Base-by-base conservation (phyloP, 2,888 invertebrate species). In the Calameuta filiformis region DNA sequence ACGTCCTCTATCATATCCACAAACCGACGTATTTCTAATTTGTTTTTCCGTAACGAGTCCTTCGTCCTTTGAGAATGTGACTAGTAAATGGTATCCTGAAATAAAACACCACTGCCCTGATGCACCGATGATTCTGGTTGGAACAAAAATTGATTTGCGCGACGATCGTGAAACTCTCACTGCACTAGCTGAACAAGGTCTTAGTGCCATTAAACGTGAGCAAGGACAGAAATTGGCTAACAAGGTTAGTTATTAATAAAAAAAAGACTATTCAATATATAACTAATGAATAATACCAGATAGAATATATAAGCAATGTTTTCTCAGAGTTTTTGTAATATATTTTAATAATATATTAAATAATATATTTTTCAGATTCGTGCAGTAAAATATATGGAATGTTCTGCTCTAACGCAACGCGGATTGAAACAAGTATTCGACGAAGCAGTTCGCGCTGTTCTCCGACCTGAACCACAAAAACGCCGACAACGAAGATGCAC, bases 101-200 rank as follows among this genome's bases (percentile, higher is more conserved):
- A 98, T 99, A 88, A 98, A 99, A 93, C 99, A 99, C 93, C 99
- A 99, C 92, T 99, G 99, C 94, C 99, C 99, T 82, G 99, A 99
- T 93, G 98, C 99, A 84, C 99, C 99, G 81, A 98, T 99, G 92
- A 97, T 99, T 92, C 95, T 99, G 93, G 98, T 99, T 92, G 99
- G 99, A 89, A 99, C 99, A 85, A 99, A 99, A 94, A 98, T 99
- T 92, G 99, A 99, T 94, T 95, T 99, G 92, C 94, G 99, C 90
- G 99, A 99, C 93, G 99, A 99, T 92, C 95, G 98, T 91, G 99
- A 99, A 93, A 98, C 98, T 4, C 93, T 99, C 83, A 97, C 97
- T 89, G 94, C 96, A 83, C 93, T 99, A 83, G 96, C 97, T 71
- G 98, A 98, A 92, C 98, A 98, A 93, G 98, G 98, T 80, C 94